Conservation (phyloP, 2,888 invertebrate genomes). For the Xestia xanthographa region DNA sequence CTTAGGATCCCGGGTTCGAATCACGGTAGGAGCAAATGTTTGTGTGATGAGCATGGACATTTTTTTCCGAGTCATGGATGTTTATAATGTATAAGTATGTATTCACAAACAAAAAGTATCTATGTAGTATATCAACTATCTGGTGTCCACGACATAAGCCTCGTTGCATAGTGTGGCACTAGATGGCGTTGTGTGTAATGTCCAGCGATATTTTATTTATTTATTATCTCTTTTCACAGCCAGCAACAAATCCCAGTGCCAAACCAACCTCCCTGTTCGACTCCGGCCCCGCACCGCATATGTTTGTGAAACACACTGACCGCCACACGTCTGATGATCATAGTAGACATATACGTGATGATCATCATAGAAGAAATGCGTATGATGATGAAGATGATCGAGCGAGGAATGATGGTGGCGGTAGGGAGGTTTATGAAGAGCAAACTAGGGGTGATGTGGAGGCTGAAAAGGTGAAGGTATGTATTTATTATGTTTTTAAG, state of each 20-base stretch:
- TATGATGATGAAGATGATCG: slow-evolving; percentile 1
- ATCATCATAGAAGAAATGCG: background rate
- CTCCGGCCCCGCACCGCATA: slow-evolving; percentile 73
- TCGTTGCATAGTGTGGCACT: too few species aligned
- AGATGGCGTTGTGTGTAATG: too few species aligned
- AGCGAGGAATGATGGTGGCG: background rate
- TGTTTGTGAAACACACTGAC: slow-evolving; percentile 62
- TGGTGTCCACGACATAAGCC: too few species aligned
- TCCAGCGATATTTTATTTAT: too few species aligned
- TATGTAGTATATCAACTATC: too few species aligned
- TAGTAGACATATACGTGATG: slow-evolving; percentile 6
- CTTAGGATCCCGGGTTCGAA: too few species aligned
- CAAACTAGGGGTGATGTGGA: slow-evolving; percentile 2
- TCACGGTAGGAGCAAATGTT: too few species aligned
- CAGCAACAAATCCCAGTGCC: slow-evolving; percentile 36
- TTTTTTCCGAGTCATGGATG: too few species aligned
- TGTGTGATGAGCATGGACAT: too few species aligned
- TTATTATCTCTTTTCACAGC: slow-evolving; percentile 50
- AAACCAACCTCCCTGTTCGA: slow-evolving; percentile 71
- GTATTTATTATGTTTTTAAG: background rate
- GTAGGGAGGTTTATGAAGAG: background rate
- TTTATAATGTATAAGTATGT: too few species aligned
- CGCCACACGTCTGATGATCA: slow-evolving; percentile 11
- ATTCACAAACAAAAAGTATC: too few species aligned
- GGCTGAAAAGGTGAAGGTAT: slow-evolving; percentile 23